Conservation (phyloP, 2,113 vertebrate genomes). For the Rafetus swinhoei region DNA sequence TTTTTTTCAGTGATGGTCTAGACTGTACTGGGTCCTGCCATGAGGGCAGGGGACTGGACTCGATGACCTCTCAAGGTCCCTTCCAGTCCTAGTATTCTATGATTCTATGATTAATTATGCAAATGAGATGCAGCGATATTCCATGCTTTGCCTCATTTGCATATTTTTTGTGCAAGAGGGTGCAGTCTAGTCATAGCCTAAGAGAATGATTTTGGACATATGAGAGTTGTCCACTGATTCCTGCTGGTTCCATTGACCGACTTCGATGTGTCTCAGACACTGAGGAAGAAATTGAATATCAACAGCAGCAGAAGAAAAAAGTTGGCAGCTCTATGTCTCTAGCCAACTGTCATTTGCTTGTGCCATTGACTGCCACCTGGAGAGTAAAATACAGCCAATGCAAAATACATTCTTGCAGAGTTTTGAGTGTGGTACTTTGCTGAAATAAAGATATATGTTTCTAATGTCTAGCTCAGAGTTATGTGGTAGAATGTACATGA, state of each 20-base stretch:
- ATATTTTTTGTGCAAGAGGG: too few relatives aligned
- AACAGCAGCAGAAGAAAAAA: background rate
- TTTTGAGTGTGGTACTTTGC: background rate
- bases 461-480: background rate
- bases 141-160: too few relatives aligned
- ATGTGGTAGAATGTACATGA: background rate
- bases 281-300: background rate
- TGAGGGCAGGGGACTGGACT: too few relatives aligned
- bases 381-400: background rate
- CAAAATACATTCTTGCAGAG: background rate
- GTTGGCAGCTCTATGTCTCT: background rate
- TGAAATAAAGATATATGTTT: background rate
- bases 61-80: too few relatives aligned
- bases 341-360: background rate
- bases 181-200: too few relatives aligned
- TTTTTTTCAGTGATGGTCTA: too few relatives aligned
- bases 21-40: too few relatives aligned
- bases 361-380: background rate
- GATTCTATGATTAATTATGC: too few relatives aligned
- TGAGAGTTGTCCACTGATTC: conserved; percentile 2
- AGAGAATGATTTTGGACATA: background rate
- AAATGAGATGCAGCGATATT: too few relatives aligned
- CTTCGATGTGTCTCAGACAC: background rate
- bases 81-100: too few relatives aligned
- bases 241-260: background rate